A percentile compares a stretch with the other conserved stretches of the same genome.
phyloP scores from a whole-genome alignment of 2,797 vertebrate species.

The Microhierax caerulescens region DNA sequence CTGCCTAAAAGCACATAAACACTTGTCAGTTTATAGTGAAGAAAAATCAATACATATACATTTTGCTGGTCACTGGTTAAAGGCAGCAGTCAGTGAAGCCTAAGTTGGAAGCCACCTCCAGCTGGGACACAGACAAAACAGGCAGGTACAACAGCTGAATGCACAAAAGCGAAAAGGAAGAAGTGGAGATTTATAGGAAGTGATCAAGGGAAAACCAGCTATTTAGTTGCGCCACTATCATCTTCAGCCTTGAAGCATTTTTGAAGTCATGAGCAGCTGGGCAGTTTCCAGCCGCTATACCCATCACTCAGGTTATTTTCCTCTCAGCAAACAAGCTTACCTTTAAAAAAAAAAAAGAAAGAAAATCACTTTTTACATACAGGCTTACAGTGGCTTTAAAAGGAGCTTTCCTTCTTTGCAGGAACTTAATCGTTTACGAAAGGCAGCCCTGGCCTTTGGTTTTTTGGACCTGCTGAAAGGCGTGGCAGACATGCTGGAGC shows the following conservation, averaged over 20 bases:
- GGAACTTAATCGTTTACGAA: conserved; percentile 95
- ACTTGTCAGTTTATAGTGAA: neutral
- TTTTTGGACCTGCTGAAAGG: conserved; percentile 96
- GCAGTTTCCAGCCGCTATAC: neutral
- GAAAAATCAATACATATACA: neutral
- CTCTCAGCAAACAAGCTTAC: neutral
- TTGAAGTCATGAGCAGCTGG: neutral
- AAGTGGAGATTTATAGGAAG: neutral
- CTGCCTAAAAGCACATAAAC: neutral
- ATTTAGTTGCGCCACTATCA: neutral
- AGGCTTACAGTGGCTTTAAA: neutral
- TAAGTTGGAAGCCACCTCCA: neutral
- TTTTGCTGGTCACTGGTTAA: neutral
- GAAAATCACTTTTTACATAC: neutral
- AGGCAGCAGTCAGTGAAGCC: neutral
- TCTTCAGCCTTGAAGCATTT: neutral
- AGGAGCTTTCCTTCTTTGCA: conserved; percentile 38
- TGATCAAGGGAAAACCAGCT: neutral
- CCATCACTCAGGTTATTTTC: neutral
- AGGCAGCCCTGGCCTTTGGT: conserved; percentile 94
- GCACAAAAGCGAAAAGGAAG: neutral
- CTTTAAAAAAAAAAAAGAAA: neutral
- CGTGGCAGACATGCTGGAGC: conserved; percentile 92
- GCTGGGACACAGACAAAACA: neutral
- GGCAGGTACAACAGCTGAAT: neutral